Conservation (phyloP, 2,113 vertebrate species). For the Menidia beryllina region DNA sequence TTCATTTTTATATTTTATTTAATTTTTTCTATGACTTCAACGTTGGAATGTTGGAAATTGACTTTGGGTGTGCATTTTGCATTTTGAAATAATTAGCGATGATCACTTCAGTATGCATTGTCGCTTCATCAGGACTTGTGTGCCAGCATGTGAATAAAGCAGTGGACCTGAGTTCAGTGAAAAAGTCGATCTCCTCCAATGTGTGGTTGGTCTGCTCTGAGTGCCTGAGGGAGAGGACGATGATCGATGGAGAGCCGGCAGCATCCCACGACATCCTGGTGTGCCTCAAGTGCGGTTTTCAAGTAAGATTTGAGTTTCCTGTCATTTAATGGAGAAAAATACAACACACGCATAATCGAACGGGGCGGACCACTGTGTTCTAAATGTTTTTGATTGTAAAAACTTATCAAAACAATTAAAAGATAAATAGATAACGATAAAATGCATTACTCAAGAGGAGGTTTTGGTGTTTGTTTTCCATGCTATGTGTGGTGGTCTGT, state of each 20-base stretch:
- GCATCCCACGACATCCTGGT: slow-evolving; percentile 87
- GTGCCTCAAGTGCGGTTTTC: slow-evolving; percentile 95
- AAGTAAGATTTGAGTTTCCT: slow-evolving; percentile 83
- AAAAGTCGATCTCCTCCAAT: slow-evolving; percentile 87
- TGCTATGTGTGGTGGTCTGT: too few relatives aligned
- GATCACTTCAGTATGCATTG: neutral
- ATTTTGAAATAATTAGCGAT: neutral
- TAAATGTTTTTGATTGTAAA: neutral
- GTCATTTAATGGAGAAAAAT: slow-evolving; percentile 1
- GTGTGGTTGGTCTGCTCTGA: slow-evolving; percentile 91
- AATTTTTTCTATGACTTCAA: neutral
- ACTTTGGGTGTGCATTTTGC: neutral
- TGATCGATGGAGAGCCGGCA: slow-evolving; percentile 83
- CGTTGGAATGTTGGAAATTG: neutral
- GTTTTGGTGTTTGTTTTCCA: too few relatives aligned
- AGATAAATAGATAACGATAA: neutral
- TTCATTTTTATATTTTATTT: neutral
- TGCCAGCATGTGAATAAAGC: slow-evolving; percentile 94
- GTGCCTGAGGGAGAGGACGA: slow-evolving; percentile 91
- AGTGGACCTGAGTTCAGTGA: slow-evolving; percentile 91
- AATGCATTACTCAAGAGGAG: too few relatives aligned
- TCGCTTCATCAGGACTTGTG: slow-evolving; percentile 83
- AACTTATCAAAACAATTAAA: neutral
- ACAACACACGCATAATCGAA: neutral
- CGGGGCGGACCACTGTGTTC: neutral